Base-by-base conservation (phyloP, 2,888 invertebrate species). In the Colostygia pectinataria region DNA sequence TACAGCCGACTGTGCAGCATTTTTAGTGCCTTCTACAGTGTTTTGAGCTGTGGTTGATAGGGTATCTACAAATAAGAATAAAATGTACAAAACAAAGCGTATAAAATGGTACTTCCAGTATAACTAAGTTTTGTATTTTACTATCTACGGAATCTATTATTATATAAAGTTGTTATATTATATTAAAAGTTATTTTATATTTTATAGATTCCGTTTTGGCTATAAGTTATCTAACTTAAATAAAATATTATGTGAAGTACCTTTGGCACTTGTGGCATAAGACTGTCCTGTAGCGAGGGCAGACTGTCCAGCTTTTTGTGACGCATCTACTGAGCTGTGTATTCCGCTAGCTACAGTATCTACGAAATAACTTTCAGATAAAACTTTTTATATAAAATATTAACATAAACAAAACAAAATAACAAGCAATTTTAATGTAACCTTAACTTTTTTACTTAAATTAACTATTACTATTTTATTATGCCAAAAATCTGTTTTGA, bases 21-120 rank as follows among this genome's bases (percentile, higher is more conserved):
- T 80, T 66, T 80, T 73, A 51, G 80, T 75, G 2, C 60, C 64
- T 45, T 74, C 76, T 67, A 77, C 78, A 53, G 85, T 80, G 57
- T 63, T 72, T 37, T 70, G 64, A 42, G 67, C 43, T 43, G 69
- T 66, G 57, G 70, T 77, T 53, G 74, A 65, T 44, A 79, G 71
- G 29, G 80, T 63, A 68, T 82, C 82, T 57, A 58, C 38, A 55
- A 51, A n/a, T n/a, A n/a, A n/a, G n/a, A 52, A 44, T 4, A 32
- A 49, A 46, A 20, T 13, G 4, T 2, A 6, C 6, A 20, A 20
- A 20, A 20, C 6, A 20, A 20, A 4, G 4, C 4, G 6, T 20
- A 20, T 1, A 5, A 20, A 20, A 20, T n/a, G n/a, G n/a, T n/a
- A n/a, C n/a, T n/a, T n/a, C n/a, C n/a, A n/a, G n/a, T n/a, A n/a